phyloP scores from a whole-genome alignment of 2,797 vertebrate genomes.

The Rhynchonycteris naso region DNA sequence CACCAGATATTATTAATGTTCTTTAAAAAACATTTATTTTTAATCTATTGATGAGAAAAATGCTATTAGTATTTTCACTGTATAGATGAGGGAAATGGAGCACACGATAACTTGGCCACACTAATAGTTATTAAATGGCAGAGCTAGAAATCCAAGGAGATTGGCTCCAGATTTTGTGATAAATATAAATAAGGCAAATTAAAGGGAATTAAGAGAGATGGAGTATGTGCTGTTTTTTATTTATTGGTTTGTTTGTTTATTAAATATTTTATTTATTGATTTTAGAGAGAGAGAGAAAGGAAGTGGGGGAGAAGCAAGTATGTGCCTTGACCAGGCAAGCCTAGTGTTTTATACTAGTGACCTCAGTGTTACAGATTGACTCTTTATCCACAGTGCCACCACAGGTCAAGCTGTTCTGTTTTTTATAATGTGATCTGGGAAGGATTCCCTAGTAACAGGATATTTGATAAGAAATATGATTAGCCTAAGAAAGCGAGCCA shows the following conservation, averaged over 20 bases:
- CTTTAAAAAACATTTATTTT: slow-evolving; percentile 12
- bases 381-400: too few species aligned
- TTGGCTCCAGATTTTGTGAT: background rate
- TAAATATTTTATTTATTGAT: too few species aligned
- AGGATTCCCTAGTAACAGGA: background rate
- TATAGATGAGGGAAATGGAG: background rate
- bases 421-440: background rate
- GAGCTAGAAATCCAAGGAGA: background rate
- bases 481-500: background rate
- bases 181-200: background rate
- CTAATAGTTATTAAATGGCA: background rate
- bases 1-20: background rate
- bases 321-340: too few species aligned
- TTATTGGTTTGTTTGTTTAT: too few species aligned
- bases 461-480: background rate
- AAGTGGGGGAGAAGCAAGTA: too few species aligned
- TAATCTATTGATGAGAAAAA: background rate
- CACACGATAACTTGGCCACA: background rate
- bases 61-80: background rate
- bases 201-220: background rate
- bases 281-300: too few species aligned
- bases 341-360: too few species aligned
- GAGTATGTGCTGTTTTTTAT: background rate
- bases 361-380: too few species aligned
- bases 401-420: background rate